Evolutionary conservation across 2,113 vertebrate genomes (phyloP), one percentile per base, ranked within the genome.

Genomic region (Pterophyllum scalare): DNA sequence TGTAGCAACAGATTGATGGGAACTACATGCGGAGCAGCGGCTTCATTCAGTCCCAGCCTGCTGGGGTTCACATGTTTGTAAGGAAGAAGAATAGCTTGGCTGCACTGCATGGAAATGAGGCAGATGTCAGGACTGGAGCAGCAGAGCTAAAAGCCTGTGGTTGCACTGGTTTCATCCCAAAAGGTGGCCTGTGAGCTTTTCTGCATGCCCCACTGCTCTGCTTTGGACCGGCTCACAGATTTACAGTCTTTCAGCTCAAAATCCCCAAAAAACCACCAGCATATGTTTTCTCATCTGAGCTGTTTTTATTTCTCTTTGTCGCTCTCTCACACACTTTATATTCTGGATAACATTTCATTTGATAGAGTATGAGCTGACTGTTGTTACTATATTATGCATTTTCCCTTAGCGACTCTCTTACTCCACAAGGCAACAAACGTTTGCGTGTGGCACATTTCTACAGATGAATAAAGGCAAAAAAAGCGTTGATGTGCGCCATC

Each of bases 71-170:
- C n/a, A 13, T 2, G 26, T n/a, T 74, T 38, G 11, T 74, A 12
- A 52, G 8, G 80, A 40, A 52, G 26, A 46, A 26, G 56, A 59
- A 6, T 40, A 9, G 72, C 65, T 11, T 2, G 22, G 46, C 59
- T 62, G n/a, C 22, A 19, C 49, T 62, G 49, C 59, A 61, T 64
- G 33, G 10, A 62, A 40, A 54, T 61, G 33, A 59, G 58, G 52
- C 85, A 80, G 79, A 79, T 86, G 61, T 77, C 31, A 28, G 70
- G 79, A 65, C 22, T 38, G 56, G 20, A 52, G 75, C 60, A 33
- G 64, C 64, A 79, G 52, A 75, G 52, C 56, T 81, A 22, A 81
- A 83, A 76, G 72, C 80, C n/a, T 1, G 28, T 75, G 70, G 64
- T 77, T 79, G 43, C 72, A 33, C 31, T 26, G 49, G 33, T 74